Conservation (phyloP, 2,888 invertebrate species). For the Leucozona laternaria region DNA sequence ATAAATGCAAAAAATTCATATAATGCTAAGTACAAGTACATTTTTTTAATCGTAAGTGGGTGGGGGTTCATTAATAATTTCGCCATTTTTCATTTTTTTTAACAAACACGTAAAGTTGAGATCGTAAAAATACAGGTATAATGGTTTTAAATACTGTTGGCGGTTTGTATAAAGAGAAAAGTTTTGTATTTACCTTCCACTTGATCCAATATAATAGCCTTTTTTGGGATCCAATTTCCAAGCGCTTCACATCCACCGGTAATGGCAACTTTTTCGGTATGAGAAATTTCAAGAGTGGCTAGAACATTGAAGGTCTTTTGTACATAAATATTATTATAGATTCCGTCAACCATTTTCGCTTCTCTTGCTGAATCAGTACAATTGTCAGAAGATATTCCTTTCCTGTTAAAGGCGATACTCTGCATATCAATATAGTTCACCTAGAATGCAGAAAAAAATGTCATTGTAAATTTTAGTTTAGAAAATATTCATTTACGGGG, state of each 20-base stretch:
- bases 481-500: no score
- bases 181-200: slow-evolving; percentile 80
- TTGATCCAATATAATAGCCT: slow-evolving; percentile 85
- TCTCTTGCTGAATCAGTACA: not conserved
- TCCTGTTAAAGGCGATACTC: no score
- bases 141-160: no score
- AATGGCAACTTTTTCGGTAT: slow-evolving; percentile 88
- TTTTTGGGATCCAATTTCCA: slow-evolving; percentile 89
- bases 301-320: slow-evolving; percentile 85
- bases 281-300: slow-evolving; percentile 84
- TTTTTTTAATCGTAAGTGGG: no score
- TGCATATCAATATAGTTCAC: not conserved
- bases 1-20: no score
- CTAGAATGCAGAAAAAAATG: not conserved
- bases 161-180: not conserved
- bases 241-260: slow-evolving; percentile 88
- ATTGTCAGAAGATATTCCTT: not conserved
- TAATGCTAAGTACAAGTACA: no score
- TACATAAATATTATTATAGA: slow-evolving; percentile 1
- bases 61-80: no score
- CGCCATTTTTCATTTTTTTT: no score
- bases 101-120: no score
- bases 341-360: slow-evolving; percentile 61
- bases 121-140: no score
- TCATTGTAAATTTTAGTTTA: not conserved